These are phyloP conservation scores for Garra rufa DNA, from an alignment of 2,113 vertebrate genomes.

Conservation along the genomic window DNA sequence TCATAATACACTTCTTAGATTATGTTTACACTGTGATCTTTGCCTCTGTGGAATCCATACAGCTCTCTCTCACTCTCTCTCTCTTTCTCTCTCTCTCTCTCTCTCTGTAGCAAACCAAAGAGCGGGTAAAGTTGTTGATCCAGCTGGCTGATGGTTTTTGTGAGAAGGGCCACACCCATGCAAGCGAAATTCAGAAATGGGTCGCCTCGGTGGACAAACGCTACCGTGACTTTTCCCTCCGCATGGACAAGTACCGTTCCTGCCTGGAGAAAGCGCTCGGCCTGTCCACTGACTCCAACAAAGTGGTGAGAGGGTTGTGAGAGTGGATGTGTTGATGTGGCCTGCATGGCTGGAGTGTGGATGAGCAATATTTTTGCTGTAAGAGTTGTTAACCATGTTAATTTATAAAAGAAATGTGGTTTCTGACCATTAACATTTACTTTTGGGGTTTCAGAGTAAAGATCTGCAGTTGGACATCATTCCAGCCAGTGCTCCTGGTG, in stretches of 20 bases:
- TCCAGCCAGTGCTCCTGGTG: slow-evolving; percentile 90
- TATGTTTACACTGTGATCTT: slow-evolving; percentile 15
- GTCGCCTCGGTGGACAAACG: slow-evolving; percentile 97
- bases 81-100: slow-evolving; percentile 32
- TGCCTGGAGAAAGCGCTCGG: slow-evolving; percentile 96
- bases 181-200: slow-evolving; percentile 97
- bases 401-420: not conserved
- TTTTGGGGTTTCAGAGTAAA: slow-evolving; percentile 82
- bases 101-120: slow-evolving; percentile 93
- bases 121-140: slow-evolving; percentile 98
- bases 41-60: slow-evolving; percentile 12
- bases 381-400: not conserved
- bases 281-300: slow-evolving; percentile 96
- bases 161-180: slow-evolving; percentile 97
- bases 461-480: slow-evolving; percentile 97
- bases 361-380: not conserved
- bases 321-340: slow-evolving; percentile 49
- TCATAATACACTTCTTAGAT: not conserved
- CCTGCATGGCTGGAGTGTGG: slow-evolving; percentile 17
- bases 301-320: slow-evolving; percentile 81
- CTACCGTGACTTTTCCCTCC: slow-evolving; percentile 97
- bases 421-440: not conserved
- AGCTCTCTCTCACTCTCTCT: slow-evolving; percentile 39
- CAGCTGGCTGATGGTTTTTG: slow-evolving; percentile 98
- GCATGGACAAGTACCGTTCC: slow-evolving; percentile 98